Conservation (phyloP, 2,888 invertebrate species). For the Calliscelio sp. region DNA sequence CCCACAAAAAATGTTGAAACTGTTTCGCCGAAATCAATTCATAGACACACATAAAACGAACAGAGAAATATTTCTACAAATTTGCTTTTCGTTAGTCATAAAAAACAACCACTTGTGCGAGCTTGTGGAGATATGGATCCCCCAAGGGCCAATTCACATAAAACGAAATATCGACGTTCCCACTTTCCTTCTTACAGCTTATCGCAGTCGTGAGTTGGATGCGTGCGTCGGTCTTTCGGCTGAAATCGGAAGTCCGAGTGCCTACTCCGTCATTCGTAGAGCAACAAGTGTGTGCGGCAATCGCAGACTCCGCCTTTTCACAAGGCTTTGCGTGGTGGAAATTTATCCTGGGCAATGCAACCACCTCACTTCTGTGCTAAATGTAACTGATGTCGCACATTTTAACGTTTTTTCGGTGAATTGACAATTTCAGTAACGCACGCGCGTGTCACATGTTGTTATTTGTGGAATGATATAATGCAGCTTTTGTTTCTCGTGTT, state of each 20-base stretch:
- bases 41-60: background rate
- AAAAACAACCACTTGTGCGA: conserved; percentile 57
- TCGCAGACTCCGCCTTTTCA: conserved; percentile 82
- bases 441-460: conserved; percentile 52
- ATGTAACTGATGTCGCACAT: conserved; percentile 78
- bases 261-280: conserved; percentile 75
- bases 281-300: conserved; percentile 83
- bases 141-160: conserved; percentile 60
- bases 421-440: conserved; percentile 45
- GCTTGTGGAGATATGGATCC: conserved; percentile 52
- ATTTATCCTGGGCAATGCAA: conserved; percentile 78
- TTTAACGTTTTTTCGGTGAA: conserved; percentile 66
- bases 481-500: background rate
- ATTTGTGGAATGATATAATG: background rate
- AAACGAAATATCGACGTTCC: conserved; percentile 58
- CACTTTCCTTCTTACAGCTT: conserved; percentile 54
- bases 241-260: conserved; percentile 50
- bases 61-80: conserved; percentile 34
- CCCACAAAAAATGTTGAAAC: background rate
- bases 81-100: conserved; percentile 36
- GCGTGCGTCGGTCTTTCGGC: conserved; percentile 59
- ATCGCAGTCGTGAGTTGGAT: conserved; percentile 45
- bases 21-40: background rate
- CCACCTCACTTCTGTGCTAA: conserved; percentile 84
- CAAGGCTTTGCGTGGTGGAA: conserved; percentile 73